A percentile compares a stretch with the other conserved stretches of the same genome.
Conservation (phyloP, 2,797 vertebrate species). For the Yasuhikotakia modesta region DNA sequence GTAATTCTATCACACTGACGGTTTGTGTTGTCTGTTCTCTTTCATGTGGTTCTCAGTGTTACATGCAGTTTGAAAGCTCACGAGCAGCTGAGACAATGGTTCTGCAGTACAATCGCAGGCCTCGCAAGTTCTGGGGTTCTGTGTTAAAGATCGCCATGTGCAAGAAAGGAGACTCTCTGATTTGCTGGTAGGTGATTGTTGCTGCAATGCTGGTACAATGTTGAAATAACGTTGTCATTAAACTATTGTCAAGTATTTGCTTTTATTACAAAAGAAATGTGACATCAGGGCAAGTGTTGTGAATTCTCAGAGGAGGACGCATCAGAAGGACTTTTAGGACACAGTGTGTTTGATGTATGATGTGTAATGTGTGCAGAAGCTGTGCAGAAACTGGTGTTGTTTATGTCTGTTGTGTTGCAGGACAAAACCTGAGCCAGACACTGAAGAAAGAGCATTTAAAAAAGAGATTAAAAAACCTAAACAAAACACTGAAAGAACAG, state of each 20-base stretch:
- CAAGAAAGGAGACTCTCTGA: constrained; percentile 60
- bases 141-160: constrained; percentile 51
- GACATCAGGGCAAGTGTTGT: too few species aligned
- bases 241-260: too few species aligned
- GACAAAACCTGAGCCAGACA: not conserved
- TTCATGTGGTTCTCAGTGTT: constrained; percentile 51
- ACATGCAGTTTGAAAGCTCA: constrained; percentile 55
- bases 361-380: too few species aligned
- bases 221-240: not conserved
- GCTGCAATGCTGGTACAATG: too few species aligned
- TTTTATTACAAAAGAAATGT: too few species aligned
- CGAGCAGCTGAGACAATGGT: constrained; percentile 57
- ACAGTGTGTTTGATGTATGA: not conserved
- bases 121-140: constrained; percentile 54
- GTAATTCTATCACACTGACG: too few species aligned
- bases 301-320: too few species aligned
- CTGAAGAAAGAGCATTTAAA: constrained; percentile 23
- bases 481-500: constrained; percentile 17
- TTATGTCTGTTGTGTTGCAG: not conserved
- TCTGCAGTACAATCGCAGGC: constrained; percentile 32
- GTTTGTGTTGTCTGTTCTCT: too few species aligned
- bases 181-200: constrained; percentile 52
- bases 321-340: too few species aligned
- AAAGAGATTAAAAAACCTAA: not conserved
- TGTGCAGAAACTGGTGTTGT: too few species aligned